Evolutionary conservation across 2,797 vertebrate species (phyloP), one percentile per base, ranked within the genome.

Genomic region (Erithacus rubecula): DNA sequence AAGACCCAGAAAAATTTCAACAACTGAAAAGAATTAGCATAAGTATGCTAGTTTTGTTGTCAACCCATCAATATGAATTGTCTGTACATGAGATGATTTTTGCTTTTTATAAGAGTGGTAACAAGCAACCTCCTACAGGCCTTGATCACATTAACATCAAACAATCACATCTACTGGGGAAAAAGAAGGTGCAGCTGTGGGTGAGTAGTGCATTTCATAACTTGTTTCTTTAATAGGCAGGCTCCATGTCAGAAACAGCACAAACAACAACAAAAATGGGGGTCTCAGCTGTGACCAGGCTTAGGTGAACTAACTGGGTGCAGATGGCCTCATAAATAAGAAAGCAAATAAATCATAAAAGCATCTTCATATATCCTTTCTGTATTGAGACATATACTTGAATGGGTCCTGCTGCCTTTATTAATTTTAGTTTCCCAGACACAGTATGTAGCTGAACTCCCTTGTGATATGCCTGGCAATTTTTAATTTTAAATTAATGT

Each of bases 301-400:
- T 83, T 79, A 51, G 39, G 41, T 82, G 68, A 91, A 79, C 51
- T 52, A 63, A 62, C 51, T 86, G 63, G 39, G 37, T 90, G 60
- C 83, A 93, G 90, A 90, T 89, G 74, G 53, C 36, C 41, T 89
- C n/a, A 77, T 85, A 90, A 92, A 93, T 95, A 94, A 93, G 69
- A 53, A 83, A 88, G 43, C 27, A 90, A 90, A 29, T 55, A 72
- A 82, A n/a, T 60, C 52, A 76, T 84, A 84, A 93, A 94, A 87
- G 30, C 22, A 58, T 23, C 27, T 93, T 89, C 46, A 77, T 79
- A 91, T 82, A 82, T 67, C 41, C 37, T 67, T 87, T 59, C 49
- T 44, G 9, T 77, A 53, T 67, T 76, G 47, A 71, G 24, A 44
- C 20, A 17, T n/a, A 32, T 21, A 47, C 44, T 84, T 82, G 21